Percentiles rank a stretch among this genome's conserved stretches.
Conservation (phyloP, 1,140 invertebrate genomes). For the Pteromalus puparum region DNA sequence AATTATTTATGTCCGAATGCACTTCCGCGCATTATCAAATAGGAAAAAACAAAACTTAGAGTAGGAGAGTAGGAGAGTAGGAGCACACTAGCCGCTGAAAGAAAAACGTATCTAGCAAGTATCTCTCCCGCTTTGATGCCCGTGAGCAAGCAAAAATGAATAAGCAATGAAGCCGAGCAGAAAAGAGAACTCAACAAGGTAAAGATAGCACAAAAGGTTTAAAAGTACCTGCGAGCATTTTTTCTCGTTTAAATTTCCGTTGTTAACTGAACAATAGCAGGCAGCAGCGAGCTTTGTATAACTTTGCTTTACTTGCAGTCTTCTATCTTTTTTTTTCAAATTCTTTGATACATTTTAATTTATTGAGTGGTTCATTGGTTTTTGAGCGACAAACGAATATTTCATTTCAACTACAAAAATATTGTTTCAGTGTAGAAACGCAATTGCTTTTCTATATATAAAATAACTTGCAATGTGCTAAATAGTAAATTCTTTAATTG, state of each 20-base stretch:
- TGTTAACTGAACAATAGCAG: not conserved
- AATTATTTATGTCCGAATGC: not conserved
- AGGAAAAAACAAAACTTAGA: not conserved
- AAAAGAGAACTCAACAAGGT: conserved; percentile 15
- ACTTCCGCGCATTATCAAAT: not conserved
- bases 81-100: not conserved
- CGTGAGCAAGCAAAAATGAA: conserved; percentile 34
- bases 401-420: conserved; percentile 1
- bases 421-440: not conserved
- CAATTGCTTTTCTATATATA: not conserved
- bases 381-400: too few species aligned
- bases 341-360: not conserved
- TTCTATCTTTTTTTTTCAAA: not conserved
- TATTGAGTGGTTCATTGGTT: not conserved
- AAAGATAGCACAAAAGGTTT: conserved; percentile 31
- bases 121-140: conserved; percentile 22
- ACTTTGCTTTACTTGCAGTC: not conserved
- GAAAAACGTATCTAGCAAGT: conserved; percentile 3
- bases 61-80: not conserved
- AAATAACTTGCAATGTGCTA: not conserved
- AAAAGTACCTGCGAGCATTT: conserved; percentile 20
- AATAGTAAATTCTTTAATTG: conserved; percentile 11
- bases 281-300: not conserved
- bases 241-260: conserved; percentile 21
- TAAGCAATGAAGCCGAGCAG: conserved; percentile 23